These are phyloP conservation scores for Nicator chloris DNA, from an alignment of 2,113 vertebrate species.

Conservation along the genomic window DNA sequence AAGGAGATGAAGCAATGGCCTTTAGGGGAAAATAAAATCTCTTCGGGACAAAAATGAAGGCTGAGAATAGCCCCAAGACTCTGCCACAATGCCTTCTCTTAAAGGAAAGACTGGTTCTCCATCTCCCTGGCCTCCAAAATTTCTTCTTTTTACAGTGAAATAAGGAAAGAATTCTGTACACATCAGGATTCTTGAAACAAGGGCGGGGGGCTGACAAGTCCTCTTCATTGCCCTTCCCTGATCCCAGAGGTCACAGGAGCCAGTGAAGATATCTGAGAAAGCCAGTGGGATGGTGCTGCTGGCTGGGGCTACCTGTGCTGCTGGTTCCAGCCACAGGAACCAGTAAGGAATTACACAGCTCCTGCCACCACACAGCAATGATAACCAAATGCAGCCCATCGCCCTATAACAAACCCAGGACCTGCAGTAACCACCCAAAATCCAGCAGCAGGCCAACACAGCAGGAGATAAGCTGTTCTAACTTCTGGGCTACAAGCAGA, in stretches of 20 bases:
- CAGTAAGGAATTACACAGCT: background rate
- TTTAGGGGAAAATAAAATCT: background rate
- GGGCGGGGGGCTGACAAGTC: background rate
- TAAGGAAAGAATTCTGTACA: background rate
- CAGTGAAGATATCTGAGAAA: background rate
- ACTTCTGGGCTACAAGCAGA: background rate
- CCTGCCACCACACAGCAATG: background rate
- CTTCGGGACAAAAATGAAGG: background rate
- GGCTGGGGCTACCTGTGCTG: background rate
- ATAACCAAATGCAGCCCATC: background rate
- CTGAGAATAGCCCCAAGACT: background rate
- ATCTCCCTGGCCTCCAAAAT: background rate
- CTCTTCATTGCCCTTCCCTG: background rate
- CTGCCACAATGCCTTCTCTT: background rate
- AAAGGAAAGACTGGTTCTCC: background rate
- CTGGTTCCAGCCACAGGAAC: background rate
- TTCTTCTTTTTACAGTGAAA: background rate
- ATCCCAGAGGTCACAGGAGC: background rate
- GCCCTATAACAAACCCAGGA: background rate
- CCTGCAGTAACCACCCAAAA: background rate
- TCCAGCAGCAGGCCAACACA: background rate
- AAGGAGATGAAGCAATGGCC: background rate
- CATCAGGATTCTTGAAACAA: background rate
- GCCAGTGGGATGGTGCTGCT: background rate
- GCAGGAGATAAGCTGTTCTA: background rate